These are phyloP conservation scores for Ophiothrix spiculata DNA, from an alignment of 35 echinoderm and acorn worm genomes.

Conservation along the genomic window DNA sequence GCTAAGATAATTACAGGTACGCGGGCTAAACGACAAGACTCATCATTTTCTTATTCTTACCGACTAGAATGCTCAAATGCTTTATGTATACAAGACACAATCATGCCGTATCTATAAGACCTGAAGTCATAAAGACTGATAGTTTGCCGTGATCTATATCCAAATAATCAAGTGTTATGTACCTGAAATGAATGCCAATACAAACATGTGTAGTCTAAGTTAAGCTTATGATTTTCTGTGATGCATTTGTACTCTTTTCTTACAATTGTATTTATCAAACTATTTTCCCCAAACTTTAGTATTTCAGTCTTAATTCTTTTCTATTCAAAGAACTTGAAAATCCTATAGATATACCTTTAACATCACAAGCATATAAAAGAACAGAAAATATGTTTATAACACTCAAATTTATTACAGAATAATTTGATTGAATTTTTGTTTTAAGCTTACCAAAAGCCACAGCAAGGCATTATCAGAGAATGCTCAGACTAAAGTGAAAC, in stretches of 20 bases:
- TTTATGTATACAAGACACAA: no score
- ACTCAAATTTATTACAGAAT: neutral
- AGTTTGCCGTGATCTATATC: neutral
- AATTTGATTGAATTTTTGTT: no score
- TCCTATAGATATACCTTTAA: neutral
- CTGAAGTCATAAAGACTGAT: neutral
- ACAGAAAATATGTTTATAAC: neutral
- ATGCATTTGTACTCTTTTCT: no score
- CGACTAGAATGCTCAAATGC: no score
- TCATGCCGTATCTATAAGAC: no score
- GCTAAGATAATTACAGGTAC: conserved; percentile 8
- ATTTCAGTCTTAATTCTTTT: no score
- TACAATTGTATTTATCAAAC: no score
- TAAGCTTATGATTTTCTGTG: no score
- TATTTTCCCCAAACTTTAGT: neutral
- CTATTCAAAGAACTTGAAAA: no score
- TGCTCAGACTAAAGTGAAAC: neutral
- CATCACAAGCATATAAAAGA: neutral
- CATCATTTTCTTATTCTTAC: no score
- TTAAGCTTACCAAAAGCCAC: no score
- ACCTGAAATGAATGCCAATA: neutral
- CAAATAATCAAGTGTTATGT: neutral
- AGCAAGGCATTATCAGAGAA: neutral
- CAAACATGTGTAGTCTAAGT: no score
- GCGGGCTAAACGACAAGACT: conserved; percentile 3